These are phyloP conservation scores for Muntiacus muntjak DNA, from an alignment of 2,113 vertebrate species.

Conservation along the genomic window DNA sequence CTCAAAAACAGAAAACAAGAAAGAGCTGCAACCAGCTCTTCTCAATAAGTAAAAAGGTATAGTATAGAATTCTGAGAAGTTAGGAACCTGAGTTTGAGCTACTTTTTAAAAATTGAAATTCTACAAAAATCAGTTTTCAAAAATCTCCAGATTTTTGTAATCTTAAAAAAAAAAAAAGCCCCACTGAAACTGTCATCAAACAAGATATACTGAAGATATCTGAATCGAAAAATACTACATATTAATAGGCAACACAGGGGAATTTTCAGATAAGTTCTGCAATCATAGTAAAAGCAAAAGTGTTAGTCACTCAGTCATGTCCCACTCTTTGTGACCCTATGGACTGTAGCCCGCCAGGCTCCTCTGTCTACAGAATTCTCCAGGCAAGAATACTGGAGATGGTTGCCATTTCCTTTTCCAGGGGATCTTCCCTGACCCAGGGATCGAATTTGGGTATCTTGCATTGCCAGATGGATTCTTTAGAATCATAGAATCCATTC, in stretches of 20 bases:
- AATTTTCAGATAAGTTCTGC: slow-evolving; percentile 24
- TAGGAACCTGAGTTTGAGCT: neutral
- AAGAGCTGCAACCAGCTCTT: neutral
- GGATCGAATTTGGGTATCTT: neutral
- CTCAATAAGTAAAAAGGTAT: neutral
- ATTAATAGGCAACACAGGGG: neutral
- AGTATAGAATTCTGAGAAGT: neutral
- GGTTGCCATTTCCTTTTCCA: neutral
- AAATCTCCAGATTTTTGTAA: neutral
- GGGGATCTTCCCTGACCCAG: neutral
- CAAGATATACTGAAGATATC: neutral
- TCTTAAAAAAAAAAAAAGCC: neutral
- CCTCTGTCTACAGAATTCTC: neutral
- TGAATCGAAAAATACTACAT: neutral
- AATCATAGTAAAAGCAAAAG: neutral
- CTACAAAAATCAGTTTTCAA: neutral
- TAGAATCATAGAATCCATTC: neutral
- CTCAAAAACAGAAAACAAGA: neutral
- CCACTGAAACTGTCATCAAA: neutral
- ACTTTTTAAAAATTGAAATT: slow-evolving; percentile 15
- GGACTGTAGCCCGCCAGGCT: neutral
- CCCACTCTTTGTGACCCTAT: neutral
- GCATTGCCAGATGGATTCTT: neutral
- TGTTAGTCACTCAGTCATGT: neutral
- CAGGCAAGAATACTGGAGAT: neutral